Base-by-base conservation (phyloP, 2,888 invertebrate genomes). In the Eupithecia centaureata region DNA sequence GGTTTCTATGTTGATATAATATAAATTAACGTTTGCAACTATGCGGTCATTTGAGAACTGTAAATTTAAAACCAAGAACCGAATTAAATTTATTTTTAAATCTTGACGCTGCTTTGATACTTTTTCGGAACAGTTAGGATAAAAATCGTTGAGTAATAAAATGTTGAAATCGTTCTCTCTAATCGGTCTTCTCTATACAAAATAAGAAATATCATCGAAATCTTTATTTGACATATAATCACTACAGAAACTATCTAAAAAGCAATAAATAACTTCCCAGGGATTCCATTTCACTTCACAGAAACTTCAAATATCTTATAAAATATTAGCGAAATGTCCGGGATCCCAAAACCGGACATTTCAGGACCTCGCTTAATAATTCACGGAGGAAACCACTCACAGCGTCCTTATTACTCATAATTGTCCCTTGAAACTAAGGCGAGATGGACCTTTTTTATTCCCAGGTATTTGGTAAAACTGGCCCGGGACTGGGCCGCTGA, bases 341-440 rank as follows among this genome's bases (percentile, higher is more conserved):
- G n/a, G 54, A 28, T 56, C 54, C 47, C 12, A 47, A 30, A 59
- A 63, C 63, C 51, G 63, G 63, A 61, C 68, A 61, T 56, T 42
- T 47, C 57, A 52, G 38, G 65, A 56, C 59, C 35, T 61, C 27
- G 32, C 32, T 68, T 25, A 68, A 65, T 68, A 65, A 68, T 68
- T 68, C 62, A 68, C 27, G 18, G 22, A 54, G 32, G 57, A 62
- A 32, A 51, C 58, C 54, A 65, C 65, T 65, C 65, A 54, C 35
- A 51, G 28, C 33, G 32, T 57, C 63, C 61, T 63, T 33, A 61
- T n/a, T n/a, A 59, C 52, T 62, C 61, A 61, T 68, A 57, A 68
- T 61, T 56, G 67, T 47, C 28, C 33, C 42, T 47, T 27, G 61
- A 61, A 66, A 51, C 5, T 59, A 38, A n/a, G 32, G 58, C 22